These are phyloP conservation scores for Neopelma chrysocephalum DNA, from an alignment of 2,797 vertebrate species.

Conservation along the genomic window DNA sequence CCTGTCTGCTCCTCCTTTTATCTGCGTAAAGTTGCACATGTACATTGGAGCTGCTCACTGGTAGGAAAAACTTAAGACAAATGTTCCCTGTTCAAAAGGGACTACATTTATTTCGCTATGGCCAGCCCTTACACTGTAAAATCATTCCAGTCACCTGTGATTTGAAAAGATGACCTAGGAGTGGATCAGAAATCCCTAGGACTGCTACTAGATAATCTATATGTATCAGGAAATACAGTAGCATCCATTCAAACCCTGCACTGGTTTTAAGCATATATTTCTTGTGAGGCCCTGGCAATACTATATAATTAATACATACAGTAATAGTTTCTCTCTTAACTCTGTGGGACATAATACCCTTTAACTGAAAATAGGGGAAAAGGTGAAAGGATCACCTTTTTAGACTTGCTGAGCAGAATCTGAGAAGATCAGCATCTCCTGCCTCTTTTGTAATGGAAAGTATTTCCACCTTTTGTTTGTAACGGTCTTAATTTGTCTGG, in stretches of 20 bases:
- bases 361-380: not conserved
- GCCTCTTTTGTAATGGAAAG: not conserved
- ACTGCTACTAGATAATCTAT: not conserved
- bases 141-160: not conserved
- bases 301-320: not conserved
- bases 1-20: fast-evolving
- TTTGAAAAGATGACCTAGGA: not conserved
- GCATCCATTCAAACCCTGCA: not conserved
- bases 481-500: not conserved
- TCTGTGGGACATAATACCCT: not conserved
- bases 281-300: not conserved
- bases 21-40: not conserved
- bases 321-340: not conserved
- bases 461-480: not conserved
- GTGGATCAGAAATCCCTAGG: not conserved
- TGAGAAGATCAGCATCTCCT: not conserved
- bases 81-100: not conserved
- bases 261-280: not conserved
- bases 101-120: not conserved
- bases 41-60: not conserved
- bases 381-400: not conserved
- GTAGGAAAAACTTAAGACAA: not conserved
- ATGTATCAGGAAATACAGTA: not conserved
- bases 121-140: not conserved
- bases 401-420: not conserved